Evolutionary conservation across 2,113 vertebrate species (phyloP), one percentile per base, ranked within the genome.

Genomic region (Hippocampus zosterae): DNA sequence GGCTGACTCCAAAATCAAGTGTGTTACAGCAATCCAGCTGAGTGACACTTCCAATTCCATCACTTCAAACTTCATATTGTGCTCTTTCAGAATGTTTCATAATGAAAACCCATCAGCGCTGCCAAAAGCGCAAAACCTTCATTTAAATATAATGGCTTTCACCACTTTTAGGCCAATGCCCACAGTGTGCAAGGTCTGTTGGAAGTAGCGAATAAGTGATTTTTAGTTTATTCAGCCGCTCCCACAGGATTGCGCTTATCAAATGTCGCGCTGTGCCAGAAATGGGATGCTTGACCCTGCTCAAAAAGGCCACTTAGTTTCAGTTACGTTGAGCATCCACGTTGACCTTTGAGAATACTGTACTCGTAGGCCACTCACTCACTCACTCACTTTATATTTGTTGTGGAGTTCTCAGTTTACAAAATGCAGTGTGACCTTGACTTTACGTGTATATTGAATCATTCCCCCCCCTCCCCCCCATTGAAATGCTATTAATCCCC

Each of bases 261-360:
- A 33, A 60, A 16, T 33, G 29, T 60, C 27, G 2, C 4, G 52
- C 65, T 66, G 44, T 67, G 83, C 84, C 79, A 81, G 55, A 90
- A 86, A 86, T 85, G 86, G 84, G 84, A 79, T 74, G 41, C 70
- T 48, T 79, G 83, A 88, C 85, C 84, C 76, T 83, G 10, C 64
- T 67, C 68, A 81, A 73, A 90, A 92, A 91, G 89, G 86, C 73
- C 86, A 89, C 0, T 23, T 76, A 88, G 90, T 90, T 90, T 76
- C 77, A 81, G 79, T 90, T 90, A 89, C 89, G 83, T 87, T 72
- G 70, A 40, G 70, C 68, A 68, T 77, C 68, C 65, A 71, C 44
- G 3, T 29, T 87, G 89, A 90, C 89, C 83, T 90, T 90, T 91
- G n/a, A 80, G 70, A n/a, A 18, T 62, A 64, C 66, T 40, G 44